Conservation (phyloP, 1,140 invertebrate genomes). For the Aphelinus certus region DNA sequence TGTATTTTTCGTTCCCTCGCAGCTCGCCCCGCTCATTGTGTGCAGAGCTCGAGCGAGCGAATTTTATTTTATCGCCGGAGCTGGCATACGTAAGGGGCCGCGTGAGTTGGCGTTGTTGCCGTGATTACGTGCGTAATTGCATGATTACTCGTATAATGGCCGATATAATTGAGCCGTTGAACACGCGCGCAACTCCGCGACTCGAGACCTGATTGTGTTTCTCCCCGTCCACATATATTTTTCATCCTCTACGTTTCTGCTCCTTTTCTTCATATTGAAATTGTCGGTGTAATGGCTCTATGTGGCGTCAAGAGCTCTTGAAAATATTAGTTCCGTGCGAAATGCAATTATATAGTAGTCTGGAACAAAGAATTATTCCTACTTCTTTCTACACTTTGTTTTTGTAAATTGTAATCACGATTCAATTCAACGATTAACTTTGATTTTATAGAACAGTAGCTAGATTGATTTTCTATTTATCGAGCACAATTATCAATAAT, state of each 20-base stretch:
- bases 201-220: slow-evolving; percentile 5
- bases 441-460: no score
- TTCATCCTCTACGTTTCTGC: background rate
- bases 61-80: slow-evolving; percentile 11
- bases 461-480: no score
- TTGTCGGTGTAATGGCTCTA: slow-evolving; percentile 34
- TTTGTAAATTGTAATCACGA: no score
- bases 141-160: slow-evolving; percentile 36
- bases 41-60: background rate
- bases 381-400: background rate
- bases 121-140: slow-evolving; percentile 37
- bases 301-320: slow-evolving; percentile 5
- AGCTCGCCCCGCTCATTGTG: background rate
- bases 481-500: no score
- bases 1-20: background rate
- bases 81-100: background rate
- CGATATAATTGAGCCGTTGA: slow-evolving; percentile 38
- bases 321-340: background rate
- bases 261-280: slow-evolving; percentile 3
- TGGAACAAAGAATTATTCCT: background rate
- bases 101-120: background rate
- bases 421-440: no score
- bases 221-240: background rate
- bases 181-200: slow-evolving; percentile 10
- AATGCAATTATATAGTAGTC: no score